Evolutionary conservation across 2,888 invertebrate species (phyloP), one percentile per base, ranked within the genome.

Genomic region (Pandemis corylana): DNA sequence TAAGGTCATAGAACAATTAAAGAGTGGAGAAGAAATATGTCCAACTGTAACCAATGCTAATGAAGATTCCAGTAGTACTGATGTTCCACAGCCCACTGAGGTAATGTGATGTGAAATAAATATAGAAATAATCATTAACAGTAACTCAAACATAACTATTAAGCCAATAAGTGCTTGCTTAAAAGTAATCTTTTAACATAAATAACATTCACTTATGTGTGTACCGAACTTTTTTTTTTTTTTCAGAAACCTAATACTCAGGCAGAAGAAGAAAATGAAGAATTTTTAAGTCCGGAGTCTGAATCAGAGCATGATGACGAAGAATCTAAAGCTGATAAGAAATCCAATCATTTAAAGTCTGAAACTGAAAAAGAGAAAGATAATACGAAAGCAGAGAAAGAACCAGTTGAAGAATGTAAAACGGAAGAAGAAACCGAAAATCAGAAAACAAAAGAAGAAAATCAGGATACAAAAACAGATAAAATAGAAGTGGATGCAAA

Each of bases 1-100:
- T 9, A 95, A 96, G 84, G 95, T 99, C 51, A 98, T 99, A 86
- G 94, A 95, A 62, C 96, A 96, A 78, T 91, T 98, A 69, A 96
- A 96, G 72, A 95, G 95, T 82, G 97, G 97, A 20, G 97, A 97
- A 83, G 96, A 96, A 76, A 95, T 95, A 41, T 95, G 95, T 75
- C 88, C 90, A 28, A 80, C 85, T 76, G 80, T 87, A 63, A 82
- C 87, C 13, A 88, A 88, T 81, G 81, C 86, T 53, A 94, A 93
- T 81, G 94, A 95, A 80, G 94, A 94, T 77, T 92, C 93, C 0
- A 93, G 89, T 79, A 90, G 92, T 82, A 81, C 87, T 64, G 94
- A 93, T 80, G 79, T 85, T 70, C 82, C 86, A 64, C 76, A 82
- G 76, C 83, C 84, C 46, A 28, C 61, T 67, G 85, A 85, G 82